Percentiles rank a stretch among this genome's conserved stretches.
phyloP scores from a whole-genome alignment of 1,140 invertebrate species.

The Pogonus chalceus region DNA sequence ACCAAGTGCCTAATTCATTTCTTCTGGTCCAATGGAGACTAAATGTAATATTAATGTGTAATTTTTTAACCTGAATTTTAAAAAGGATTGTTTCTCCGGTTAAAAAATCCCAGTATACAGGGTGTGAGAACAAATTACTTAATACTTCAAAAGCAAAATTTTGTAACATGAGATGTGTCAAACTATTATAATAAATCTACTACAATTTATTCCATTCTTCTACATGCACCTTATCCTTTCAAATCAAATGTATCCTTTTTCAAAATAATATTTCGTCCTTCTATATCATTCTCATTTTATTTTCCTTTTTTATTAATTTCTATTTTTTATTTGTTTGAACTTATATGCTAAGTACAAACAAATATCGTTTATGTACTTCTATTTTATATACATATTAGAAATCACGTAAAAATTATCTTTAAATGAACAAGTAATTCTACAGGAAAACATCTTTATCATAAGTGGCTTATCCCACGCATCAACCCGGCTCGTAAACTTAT shows the following conservation, averaged over 20 bases:
- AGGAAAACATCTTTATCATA: no score
- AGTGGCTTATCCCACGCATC: no score
- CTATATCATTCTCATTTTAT: neutral
- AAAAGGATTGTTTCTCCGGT: constrained; percentile 35
- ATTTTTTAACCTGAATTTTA: constrained; percentile 35
- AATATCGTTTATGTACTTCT: no score
- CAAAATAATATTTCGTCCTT: neutral
- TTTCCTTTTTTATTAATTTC: no score
- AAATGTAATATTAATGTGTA: constrained; percentile 34
- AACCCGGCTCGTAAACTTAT: no score
- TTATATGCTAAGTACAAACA: no score
- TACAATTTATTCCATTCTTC: neutral
- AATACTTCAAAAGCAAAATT: constrained; percentile 27
- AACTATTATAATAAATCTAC: constrained; percentile 23
- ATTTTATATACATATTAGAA: no score
- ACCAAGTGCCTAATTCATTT: constrained; percentile 36
- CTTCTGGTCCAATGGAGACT: constrained; percentile 38
- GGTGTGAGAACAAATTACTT: constrained; percentile 24
- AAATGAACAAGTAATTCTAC: no score
- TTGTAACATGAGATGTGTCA: constrained; percentile 33
- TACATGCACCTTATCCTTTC: neutral
- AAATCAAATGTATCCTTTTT: no score
- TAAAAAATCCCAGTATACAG: constrained; percentile 31
- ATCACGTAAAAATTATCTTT: no score
- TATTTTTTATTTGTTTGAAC: no score